Conservation (phyloP, 2,888 invertebrate species). For the Salpingus planirostris region DNA sequence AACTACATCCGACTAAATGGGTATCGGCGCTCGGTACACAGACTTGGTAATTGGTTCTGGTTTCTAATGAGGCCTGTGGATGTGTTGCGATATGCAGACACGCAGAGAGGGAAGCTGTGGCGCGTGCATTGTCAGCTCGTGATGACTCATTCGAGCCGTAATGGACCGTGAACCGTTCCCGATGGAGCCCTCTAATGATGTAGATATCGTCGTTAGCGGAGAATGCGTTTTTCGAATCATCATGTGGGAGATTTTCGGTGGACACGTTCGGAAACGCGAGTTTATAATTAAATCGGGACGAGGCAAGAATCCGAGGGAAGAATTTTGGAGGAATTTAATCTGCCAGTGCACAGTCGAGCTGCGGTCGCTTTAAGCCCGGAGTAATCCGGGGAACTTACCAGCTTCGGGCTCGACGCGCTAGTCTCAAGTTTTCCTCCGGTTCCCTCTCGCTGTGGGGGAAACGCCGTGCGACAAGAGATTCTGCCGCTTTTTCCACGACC, state of each 20-base stretch:
- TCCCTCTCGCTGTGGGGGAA: too few relatives aligned
- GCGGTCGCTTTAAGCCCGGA: slow-evolving; percentile 11
- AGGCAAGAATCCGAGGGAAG: slow-evolving; percentile 8
- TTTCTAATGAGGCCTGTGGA: slow-evolving; percentile 14
- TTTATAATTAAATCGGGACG: slow-evolving; percentile 15
- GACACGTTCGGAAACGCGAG: slow-evolving; percentile 6
- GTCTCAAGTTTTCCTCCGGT: slow-evolving; percentile 5
- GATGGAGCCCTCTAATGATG: too few relatives aligned
- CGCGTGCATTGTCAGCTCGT: slow-evolving; percentile 13
- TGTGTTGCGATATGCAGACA: too few relatives aligned
- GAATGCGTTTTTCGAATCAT: too few relatives aligned
- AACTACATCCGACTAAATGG: slow-evolving; percentile 3
- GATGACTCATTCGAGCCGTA: slow-evolving; percentile 14
- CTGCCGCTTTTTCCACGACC: too few relatives aligned
- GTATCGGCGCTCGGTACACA: slow-evolving; percentile 5
- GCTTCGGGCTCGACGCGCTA: too few relatives aligned
- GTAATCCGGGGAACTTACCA: slow-evolving; percentile 9
- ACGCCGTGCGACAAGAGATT: too few relatives aligned
- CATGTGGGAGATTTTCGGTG: too few relatives aligned
- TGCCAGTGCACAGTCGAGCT: slow-evolving; percentile 9
- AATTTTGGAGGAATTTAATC: slow-evolving; percentile 16
- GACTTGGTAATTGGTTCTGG: slow-evolving; percentile 13
- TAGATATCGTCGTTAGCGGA: too few relatives aligned
- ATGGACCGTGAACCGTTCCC: slow-evolving; percentile 12
- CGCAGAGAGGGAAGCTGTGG: slow-evolving; percentile 12